Base-by-base conservation (phyloP, 2,888 invertebrate genomes). In the Idaea dimidiata region DNA sequence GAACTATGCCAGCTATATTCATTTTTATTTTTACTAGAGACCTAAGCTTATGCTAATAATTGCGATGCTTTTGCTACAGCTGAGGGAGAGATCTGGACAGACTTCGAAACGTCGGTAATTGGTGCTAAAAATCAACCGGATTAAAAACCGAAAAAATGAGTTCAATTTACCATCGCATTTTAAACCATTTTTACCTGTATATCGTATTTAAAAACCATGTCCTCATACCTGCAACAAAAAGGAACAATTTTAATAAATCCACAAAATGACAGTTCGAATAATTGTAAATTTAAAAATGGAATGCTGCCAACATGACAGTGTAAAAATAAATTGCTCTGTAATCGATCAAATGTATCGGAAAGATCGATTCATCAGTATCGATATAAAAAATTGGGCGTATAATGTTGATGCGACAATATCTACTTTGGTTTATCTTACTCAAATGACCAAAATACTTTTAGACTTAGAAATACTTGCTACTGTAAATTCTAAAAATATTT, bases 311-410 rank as follows among this genome's bases (percentile, higher is more conserved):
- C 43, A 43, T 43, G 43, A 43, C 43, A 43, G 43, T 43, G 43
- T 43, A 63, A 63, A 74, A 76, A 70, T 69, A 32, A 57, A 60
- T 55, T 58, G 62, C 66, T 69, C 72, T 69, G 57, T 71, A 67
- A 74, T 75, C 71, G 70, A 77, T 77, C 77, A 75, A 77, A 71
- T 67, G 67, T 66, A 62, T 43, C 64, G 67, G 65, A 66, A 70
- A 67, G n/a, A 58, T 62, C 56, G 54, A 61, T 58, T 59, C 53
- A 59, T 62, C 10, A 56, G n/a, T 14, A 60, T 61, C 53, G 24
- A 60, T 17, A 16, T 14, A 59, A 55, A 16, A 43, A 14, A 14
- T 8, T 43, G 10, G 7, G 5, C 3, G 43, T 43, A 43, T 14
- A 43, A 10, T 43, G 43, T 43, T 43, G 43, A 43, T 43, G 8